Conservation (phyloP, 2,797 vertebrate genomes). For the Coluber constrictor region DNA sequence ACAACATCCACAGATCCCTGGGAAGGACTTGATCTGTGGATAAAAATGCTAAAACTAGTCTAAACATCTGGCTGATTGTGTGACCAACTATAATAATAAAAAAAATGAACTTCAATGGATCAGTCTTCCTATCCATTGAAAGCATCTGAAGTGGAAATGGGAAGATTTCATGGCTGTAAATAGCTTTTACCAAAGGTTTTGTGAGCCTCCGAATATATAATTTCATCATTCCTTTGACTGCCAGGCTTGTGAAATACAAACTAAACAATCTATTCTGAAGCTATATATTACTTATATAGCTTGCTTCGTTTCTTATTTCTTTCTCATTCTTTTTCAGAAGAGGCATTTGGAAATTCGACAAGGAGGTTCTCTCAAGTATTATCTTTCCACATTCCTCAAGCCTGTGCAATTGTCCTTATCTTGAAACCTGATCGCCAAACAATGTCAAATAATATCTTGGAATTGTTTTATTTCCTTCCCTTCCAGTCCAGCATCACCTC, state of each 20-base stretch:
- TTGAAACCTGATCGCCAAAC: slow-evolving; percentile 43
- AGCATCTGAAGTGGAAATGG: neutral
- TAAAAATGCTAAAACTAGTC: neutral
- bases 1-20: neutral
- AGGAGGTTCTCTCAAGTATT: slow-evolving; percentile 14
- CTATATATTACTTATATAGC: fast-evolving
- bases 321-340: neutral
- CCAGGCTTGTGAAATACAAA: neutral
- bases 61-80: neutral
- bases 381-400: neutral
- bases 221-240: neutral
- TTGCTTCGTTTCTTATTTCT: fast-evolving
- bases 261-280: fast-evolving
- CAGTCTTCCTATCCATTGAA: neutral
- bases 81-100: neutral
- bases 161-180: neutral
- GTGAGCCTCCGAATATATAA: neutral
- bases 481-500: slow-evolving; percentile 16
- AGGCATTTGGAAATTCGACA: neutral
- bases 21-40: neutral
- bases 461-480: slow-evolving; percentile 40
- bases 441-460: slow-evolving; percentile 36
- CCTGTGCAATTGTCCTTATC: slow-evolving; percentile 24
- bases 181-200: neutral
- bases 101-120: neutral